Conservation (phyloP, 30 jellyfish, hydroid and myxozoan species). For the Hydra vulgaris region DNA sequence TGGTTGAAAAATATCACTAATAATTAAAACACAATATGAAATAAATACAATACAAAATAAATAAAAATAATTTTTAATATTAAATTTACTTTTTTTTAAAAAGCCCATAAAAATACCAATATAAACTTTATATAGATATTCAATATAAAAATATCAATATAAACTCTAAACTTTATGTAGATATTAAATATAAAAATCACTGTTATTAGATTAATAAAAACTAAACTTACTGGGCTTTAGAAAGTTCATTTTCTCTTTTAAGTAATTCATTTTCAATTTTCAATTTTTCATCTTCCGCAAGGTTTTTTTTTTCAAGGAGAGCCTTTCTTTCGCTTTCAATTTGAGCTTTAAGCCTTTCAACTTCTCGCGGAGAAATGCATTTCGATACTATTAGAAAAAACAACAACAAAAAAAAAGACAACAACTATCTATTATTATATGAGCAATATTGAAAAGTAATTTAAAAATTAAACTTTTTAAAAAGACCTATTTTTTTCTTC, state of each 20-base stretch:
- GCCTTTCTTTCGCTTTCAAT: constrained; percentile 58
- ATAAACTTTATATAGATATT: too few species aligned
- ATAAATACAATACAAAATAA: too few species aligned
- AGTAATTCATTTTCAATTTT: constrained; percentile 64
- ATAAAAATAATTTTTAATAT: too few species aligned
- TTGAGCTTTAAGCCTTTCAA: constrained; percentile 54
- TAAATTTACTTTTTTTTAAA: too few species aligned
- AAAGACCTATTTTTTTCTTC: constrained; percentile 2
- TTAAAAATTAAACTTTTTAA: too few species aligned
- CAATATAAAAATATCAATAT: too few species aligned
- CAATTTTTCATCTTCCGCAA: constrained; percentile 82
- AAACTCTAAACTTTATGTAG: too few species aligned
- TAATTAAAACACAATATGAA: too few species aligned
- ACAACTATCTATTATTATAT: too few species aligned
- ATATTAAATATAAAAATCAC: neutral
- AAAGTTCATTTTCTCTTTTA: constrained; percentile 58
- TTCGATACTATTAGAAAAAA: constrained; percentile 19
- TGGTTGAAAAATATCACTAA: too few species aligned
- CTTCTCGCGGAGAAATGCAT: constrained; percentile 67
- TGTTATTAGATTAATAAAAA: neutral
- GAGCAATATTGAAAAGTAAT: too few species aligned
- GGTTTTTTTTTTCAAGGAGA: constrained; percentile 57
- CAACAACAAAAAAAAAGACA: neutral
- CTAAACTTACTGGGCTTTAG: constrained; percentile 62
- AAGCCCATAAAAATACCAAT: too few species aligned